Percentiles rank a stretch among this genome's conserved stretches.
phyloP scores from a whole-genome alignment of 2,888 invertebrate genomes.

The Drosophila neotestacea region DNA sequence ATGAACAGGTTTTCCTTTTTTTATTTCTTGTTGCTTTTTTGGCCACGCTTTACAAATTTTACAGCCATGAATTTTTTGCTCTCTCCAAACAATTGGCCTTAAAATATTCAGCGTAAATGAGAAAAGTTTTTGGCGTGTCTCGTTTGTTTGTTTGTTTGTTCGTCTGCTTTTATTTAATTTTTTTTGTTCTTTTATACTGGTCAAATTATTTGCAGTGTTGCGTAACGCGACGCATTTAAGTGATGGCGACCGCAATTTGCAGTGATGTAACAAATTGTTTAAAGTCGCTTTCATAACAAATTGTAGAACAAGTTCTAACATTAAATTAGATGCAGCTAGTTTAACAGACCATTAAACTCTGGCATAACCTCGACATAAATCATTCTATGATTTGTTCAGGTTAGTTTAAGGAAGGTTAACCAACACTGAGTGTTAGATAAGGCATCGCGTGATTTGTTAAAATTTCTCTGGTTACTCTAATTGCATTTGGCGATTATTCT shows the following conservation, averaged over 20 bases:
- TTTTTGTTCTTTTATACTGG: not conserved
- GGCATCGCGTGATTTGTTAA: conserved; percentile 42
- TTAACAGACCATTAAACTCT: conserved; percentile 7
- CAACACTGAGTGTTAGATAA: conserved; percentile 15
- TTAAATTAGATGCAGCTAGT: conserved; percentile 10
- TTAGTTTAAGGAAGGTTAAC: not conserved
- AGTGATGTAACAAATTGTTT: conserved; percentile 8
- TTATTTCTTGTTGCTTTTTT: conserved; percentile 2
- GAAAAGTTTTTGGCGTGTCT: conserved; percentile 46
- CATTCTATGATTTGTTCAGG: not conserved
- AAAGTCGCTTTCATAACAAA: conserved; percentile 6
- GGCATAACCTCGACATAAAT: not conserved
- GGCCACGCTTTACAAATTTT: conserved; percentile 33
- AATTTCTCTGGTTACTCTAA: conserved; percentile 21
- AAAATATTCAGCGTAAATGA: conserved; percentile 64
- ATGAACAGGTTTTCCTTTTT: conserved; percentile 14
- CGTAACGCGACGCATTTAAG: conserved; percentile 32
- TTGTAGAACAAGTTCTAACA: not conserved
- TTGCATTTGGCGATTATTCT: conserved; percentile 24
- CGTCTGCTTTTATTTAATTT: not conserved
- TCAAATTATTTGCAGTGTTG: conserved; percentile 35
- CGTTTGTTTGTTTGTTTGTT: conserved; percentile 21
- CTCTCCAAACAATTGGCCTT: conserved; percentile 37
- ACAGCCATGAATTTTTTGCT: conserved; percentile 37
- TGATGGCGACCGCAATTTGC: conserved; percentile 33